Percentiles rank a stretch among this genome's conserved stretches.
These are phyloP conservation scores for Platypus cylindrus DNA, from an alignment of 2,888 invertebrate genomes.

Conservation along the genomic window DNA sequence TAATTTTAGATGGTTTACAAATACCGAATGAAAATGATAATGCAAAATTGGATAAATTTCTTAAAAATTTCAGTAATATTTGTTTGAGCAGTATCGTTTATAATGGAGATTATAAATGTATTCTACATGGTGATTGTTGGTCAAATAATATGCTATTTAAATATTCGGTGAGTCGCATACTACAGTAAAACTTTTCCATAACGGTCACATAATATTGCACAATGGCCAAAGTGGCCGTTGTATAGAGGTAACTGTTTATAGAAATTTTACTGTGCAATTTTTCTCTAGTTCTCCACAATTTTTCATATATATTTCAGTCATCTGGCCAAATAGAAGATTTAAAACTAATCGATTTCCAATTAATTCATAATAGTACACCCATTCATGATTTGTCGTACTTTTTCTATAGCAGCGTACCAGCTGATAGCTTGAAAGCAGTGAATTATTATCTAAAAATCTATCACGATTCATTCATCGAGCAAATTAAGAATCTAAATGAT, in stretches of 20 bases:
- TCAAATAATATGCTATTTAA: constrained; percentile 12
- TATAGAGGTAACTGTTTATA: background rate
- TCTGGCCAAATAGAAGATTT: constrained; percentile 12
- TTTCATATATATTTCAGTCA: constrained; percentile 10
- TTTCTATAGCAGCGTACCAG: constrained; percentile 18
- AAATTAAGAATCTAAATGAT: constrained; percentile 1
- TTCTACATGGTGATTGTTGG: constrained; percentile 11
- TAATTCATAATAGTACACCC: constrained; percentile 13
- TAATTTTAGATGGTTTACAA: constrained; percentile 6
- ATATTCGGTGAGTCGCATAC: constrained; percentile 10
- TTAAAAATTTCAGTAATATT: constrained; percentile 6
- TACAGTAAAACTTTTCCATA: too few species aligned
- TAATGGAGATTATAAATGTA: constrained; percentile 7
- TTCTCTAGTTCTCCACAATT: background rate
- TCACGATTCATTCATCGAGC: constrained; percentile 7
- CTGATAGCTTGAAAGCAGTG: constrained; percentile 8
- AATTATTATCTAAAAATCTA: constrained; percentile 12
- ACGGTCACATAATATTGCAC: too few species aligned
- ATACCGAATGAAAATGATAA: constrained; percentile 3
- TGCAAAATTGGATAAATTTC: constrained; percentile 1
- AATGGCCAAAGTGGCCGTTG: background rate
- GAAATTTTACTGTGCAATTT: background rate
- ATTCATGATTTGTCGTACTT: constrained; percentile 24
- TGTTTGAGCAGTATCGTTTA: constrained; percentile 4
- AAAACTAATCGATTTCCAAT: constrained; percentile 17